phyloP scores from a whole-genome alignment of 2,888 invertebrate genomes.

The Lithophane socia region DNA sequence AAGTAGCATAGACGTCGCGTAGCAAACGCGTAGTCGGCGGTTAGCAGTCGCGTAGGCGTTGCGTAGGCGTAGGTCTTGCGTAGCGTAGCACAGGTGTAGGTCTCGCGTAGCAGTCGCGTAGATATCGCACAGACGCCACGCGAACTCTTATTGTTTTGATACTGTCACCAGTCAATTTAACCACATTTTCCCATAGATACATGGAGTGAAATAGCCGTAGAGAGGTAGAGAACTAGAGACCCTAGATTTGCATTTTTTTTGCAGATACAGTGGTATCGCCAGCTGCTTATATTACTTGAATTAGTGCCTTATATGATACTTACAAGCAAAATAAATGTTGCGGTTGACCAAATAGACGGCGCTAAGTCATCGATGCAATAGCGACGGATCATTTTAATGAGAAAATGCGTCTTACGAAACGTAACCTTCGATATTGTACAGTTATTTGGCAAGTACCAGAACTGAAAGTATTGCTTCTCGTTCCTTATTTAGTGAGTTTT shows the following conservation, averaged over 20 bases:
- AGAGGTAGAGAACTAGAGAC: neutral
- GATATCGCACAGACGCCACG: neutral
- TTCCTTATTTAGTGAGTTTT: conserved; percentile 32
- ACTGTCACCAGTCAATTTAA: neutral
- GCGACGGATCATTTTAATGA: conserved; percentile 72
- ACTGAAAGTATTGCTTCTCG: conserved; percentile 54
- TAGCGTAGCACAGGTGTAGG: neutral
- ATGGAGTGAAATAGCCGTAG: neutral
- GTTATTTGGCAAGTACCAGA: conserved; percentile 58
- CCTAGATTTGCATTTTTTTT: neutral
- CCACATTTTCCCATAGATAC: neutral
- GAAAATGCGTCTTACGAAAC: conserved; percentile 75
- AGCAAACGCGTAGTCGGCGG: neutral
- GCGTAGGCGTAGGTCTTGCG: neutral
- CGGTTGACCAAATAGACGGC: conserved; percentile 11
- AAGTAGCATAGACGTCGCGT: neutral
- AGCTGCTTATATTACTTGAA: neutral
- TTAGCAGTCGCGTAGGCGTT: neutral
- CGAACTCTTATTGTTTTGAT: neutral
- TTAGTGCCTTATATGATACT: neutral
- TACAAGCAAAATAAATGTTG: neutral
- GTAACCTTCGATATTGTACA: conserved; percentile 74
- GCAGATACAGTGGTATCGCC: neutral
- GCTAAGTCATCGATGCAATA: conserved; percentile 58
- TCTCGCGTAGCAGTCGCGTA: neutral